A percentile compares a stretch with the other conserved stretches of the same genome.
These are phyloP conservation scores for Microplitis demolitor DNA, from an alignment of 1,140 invertebrate genomes.

Conservation along the genomic window DNA sequence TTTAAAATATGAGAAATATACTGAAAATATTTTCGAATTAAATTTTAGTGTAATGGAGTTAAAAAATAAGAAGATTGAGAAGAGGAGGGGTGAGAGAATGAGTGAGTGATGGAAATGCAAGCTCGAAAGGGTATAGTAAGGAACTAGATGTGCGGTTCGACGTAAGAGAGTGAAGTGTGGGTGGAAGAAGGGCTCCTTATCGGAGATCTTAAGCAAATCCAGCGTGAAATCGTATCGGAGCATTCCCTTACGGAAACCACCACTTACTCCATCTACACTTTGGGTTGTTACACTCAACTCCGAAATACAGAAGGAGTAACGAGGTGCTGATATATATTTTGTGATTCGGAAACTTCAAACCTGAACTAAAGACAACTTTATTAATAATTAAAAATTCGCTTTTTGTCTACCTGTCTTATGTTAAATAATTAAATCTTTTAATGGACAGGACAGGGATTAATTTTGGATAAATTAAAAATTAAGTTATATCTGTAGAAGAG, in stretches of 20 bases:
- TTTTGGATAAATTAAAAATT: too few relatives aligned
- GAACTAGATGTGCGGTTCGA: conserved; percentile 32
- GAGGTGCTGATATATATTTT: not conserved
- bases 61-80: not conserved
- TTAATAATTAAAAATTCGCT: not conserved
- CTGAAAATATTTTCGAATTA: too few relatives aligned
- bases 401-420: too few relatives aligned
- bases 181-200: conserved; percentile 56
- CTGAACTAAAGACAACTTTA: not conserved
- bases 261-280: conserved; percentile 51
- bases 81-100: not conserved
- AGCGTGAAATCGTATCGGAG: conserved; percentile 62
- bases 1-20: not conserved
- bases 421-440: too few relatives aligned
- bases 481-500: too few relatives aligned
- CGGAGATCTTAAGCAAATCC: conserved; percentile 63
- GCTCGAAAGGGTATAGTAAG: conserved; percentile 15
- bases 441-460: too few relatives aligned
- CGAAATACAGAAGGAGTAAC: not conserved
- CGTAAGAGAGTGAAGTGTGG: conserved; percentile 37
- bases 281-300: not conserved
- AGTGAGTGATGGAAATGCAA: not conserved
- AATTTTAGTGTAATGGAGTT: not conserved
- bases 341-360: not conserved
- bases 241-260: conserved; percentile 56